Evolutionary conservation across 2,797 vertebrate genomes (phyloP).

Genomic region (Enteromius paludinosus): DNA sequence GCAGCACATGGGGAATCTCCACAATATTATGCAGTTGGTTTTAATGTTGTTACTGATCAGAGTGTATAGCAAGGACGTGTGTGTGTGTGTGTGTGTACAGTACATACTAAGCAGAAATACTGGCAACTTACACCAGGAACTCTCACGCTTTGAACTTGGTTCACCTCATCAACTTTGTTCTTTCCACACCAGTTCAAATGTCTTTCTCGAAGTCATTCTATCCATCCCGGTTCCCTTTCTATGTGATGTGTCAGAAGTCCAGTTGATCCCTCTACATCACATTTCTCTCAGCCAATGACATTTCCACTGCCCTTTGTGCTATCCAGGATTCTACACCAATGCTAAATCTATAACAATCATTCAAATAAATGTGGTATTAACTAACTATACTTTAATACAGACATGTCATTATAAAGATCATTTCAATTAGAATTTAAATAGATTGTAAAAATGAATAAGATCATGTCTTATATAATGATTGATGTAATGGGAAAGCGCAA

Average conservation of each 20-base stretch:
- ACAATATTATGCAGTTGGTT: background rate
- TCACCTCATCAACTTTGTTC: background rate
- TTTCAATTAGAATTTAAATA: conserved; percentile 10
- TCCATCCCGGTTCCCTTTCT: background rate
- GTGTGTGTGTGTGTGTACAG: background rate
- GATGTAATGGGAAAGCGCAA: background rate
- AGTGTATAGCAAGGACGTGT: background rate
- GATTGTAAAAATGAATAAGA: background rate
- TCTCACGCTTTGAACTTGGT: background rate
- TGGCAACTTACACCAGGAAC: background rate
- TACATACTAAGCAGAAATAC: background rate
- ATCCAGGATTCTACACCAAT: background rate
- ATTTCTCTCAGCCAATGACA: background rate
- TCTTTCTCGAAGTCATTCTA: background rate
- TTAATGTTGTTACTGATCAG: background rate
- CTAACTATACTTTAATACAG: background rate
- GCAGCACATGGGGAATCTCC: background rate
- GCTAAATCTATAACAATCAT: too few relatives aligned
- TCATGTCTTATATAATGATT: background rate
- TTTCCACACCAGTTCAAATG: background rate
- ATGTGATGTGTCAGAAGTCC: background rate
- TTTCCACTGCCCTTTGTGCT: background rate
- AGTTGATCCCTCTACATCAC: background rate
- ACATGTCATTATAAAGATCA: too few relatives aligned
- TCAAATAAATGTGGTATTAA: background rate